Evolutionary conservation across 2,888 invertebrate genomes (phyloP).

Genomic region (Nasonia oneida): DNA sequence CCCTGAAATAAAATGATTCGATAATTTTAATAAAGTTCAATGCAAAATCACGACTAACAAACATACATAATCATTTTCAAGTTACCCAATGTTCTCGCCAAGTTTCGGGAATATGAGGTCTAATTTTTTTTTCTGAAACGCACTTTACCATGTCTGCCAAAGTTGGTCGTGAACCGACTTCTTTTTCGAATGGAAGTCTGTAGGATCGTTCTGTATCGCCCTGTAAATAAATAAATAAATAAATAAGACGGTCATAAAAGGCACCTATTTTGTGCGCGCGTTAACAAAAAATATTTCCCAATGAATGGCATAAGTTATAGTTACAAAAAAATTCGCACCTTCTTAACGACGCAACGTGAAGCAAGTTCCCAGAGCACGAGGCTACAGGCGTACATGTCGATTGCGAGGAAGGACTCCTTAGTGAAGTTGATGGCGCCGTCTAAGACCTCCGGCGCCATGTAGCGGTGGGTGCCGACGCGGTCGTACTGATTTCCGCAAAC

Average conservation of each 20-base stretch:
- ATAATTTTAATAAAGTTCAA: not conserved
- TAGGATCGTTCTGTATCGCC: conserved; percentile 88
- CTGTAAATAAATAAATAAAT: conserved; percentile 67
- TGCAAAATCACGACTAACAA: not conserved
- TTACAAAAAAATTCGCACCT: conserved; percentile 75
- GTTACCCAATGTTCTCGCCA: conserved; percentile 92
- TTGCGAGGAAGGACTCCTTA: conserved; percentile 95
- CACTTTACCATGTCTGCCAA: conserved; percentile 97
- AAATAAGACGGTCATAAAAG: not conserved
- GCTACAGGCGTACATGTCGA: conserved; percentile 98
- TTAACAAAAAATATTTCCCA: not conserved
- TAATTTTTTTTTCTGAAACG: conserved; percentile 93
- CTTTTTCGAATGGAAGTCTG: conserved; percentile 94
- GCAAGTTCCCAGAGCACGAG: conserved; percentile 97
- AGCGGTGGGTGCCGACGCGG: conserved; percentile 93
- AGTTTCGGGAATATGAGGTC: conserved; percentile 90
- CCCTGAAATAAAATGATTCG: not conserved
- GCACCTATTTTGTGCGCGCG: not conserved
- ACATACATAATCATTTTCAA: not conserved
- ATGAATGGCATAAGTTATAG: not conserved
- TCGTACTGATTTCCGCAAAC: conserved; percentile 96
- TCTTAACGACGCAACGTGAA: conserved; percentile 86
- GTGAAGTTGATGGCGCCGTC: conserved; percentile 98
- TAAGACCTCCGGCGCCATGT: conserved; percentile 97
- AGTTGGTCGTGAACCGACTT: conserved; percentile 93